Conservation (phyloP, 2,113 vertebrate genomes). For the Eulemur macaco region DNA sequence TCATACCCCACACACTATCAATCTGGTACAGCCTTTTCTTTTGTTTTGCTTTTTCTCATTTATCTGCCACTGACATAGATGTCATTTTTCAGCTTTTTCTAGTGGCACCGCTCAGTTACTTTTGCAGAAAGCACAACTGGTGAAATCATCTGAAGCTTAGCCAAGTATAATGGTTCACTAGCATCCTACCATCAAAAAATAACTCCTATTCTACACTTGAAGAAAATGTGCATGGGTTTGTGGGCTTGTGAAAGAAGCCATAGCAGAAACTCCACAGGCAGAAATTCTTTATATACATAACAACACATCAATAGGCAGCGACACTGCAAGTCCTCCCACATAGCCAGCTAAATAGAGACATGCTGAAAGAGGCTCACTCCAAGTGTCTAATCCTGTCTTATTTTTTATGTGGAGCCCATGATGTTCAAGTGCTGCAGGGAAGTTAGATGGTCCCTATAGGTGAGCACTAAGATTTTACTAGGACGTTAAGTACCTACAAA, state of each 20-base stretch:
- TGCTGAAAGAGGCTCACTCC: background rate
- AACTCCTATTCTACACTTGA: background rate
- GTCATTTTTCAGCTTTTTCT: conserved; percentile 28
- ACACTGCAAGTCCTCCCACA: background rate
- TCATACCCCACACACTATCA: background rate
- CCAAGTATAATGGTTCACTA: conserved; percentile 22
- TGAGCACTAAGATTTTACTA: background rate
- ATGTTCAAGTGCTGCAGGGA: background rate
- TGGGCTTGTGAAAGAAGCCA: conserved; percentile 37
- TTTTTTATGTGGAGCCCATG: background rate
- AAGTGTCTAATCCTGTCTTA: background rate
- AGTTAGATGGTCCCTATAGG: background rate
- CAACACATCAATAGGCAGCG: background rate
- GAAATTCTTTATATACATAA: conserved; percentile 45
- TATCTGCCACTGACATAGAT: conserved; percentile 5
- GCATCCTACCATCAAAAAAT: conserved; percentile 23
- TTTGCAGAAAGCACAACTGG: conserved; percentile 28
- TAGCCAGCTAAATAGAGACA: background rate
- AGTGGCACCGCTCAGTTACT: background rate
- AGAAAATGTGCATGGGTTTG: background rate
- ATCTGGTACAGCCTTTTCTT: background rate
- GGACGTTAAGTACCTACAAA: background rate
- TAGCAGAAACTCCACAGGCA: conserved; percentile 6
- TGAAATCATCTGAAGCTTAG: conserved; percentile 57
- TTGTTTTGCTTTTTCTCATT: conserved; percentile 20